phyloP scores from a whole-genome alignment of 2,888 invertebrate genomes.

The Idaea straminata region DNA sequence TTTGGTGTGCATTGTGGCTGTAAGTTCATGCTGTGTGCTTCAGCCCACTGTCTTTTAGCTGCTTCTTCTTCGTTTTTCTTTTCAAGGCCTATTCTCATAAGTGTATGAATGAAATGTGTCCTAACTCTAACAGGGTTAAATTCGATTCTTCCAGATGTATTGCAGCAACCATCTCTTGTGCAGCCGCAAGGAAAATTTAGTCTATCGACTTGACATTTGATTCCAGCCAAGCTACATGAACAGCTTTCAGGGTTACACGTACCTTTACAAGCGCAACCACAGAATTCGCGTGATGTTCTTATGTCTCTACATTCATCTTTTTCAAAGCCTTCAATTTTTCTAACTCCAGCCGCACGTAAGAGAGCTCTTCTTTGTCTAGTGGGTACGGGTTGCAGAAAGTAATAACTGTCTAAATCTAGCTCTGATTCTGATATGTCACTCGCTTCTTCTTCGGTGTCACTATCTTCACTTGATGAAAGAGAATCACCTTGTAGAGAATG shows the following conservation, averaged over 20 bases:
- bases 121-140: conserved; percentile 97
- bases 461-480: conserved; percentile 89
- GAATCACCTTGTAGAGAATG: conserved; percentile 76
- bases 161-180: conserved; percentile 95
- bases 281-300: conserved; percentile 93
- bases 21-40: conserved; percentile 51
- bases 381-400: conserved; percentile 95
- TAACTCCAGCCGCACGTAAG: conserved; percentile 94
- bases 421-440: conserved; percentile 91
- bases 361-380: conserved; percentile 93
- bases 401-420: conserved; percentile 92
- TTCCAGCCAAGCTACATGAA: conserved; percentile 95
- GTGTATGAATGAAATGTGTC: conserved; percentile 97
- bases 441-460: conserved; percentile 91
- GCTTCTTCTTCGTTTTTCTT: conserved; percentile 86
- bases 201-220: conserved; percentile 98
- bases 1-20: conserved; percentile 53
- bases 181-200: conserved; percentile 98
- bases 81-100: conserved; percentile 95
- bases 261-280: conserved; percentile 95
- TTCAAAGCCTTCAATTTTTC: conserved; percentile 95
- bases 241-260: conserved; percentile 98
- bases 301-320: conserved; percentile 97
- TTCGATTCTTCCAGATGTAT: conserved; percentile 95
- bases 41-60: conserved; percentile 72